Evolutionary conservation across 2,113 vertebrate genomes (phyloP), one percentile per base, ranked within the genome.

Genomic region (Gracilinanus agilis): DNA sequence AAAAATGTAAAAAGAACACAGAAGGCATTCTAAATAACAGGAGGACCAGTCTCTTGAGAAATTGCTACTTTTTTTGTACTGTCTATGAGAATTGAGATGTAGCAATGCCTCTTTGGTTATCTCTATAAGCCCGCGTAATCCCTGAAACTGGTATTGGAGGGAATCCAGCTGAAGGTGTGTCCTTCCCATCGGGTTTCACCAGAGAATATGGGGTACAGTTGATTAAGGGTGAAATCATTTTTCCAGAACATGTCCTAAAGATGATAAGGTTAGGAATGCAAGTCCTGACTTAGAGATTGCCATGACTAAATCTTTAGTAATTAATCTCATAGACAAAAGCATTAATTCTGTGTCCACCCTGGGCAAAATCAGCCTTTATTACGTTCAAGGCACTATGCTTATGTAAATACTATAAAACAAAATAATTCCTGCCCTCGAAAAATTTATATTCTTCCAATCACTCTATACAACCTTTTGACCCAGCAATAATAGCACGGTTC

Each of bases 141-240:
- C 16, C 23, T 83, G 67, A 83, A 40, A 83, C 67, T 8, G 16
- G 40, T 40, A 23, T 9, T 83, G n/a, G 19, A 83, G n/a, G 6
- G 19, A 23, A 21, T 83, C 16, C n/a, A 83, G 67, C 16, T 40
- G n/a, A 83, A 83, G 19, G n/a, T 83, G 67, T 40, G 34, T 40
- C 67, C n/a, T 83, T 83, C 34, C 34, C n/a, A 83, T 83, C n/a
- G 8, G n/a, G 67, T 40, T 83, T 83, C 67, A 83, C 67, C n/a
- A 83, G 67, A 83, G 16, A 40, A 23, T 8, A 7, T 83, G n/a
- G 67, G 34, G 19, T 40, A 83, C 21, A 34, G 19, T 23, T 83
- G 67, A 83, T 83, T 83, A 83, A 83, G n/a, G n/a, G n/a, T 83
- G n/a, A 83, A 83, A 83, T 83, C 67, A 83, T 40, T 83, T 83